Base-by-base conservation (phyloP, 2,888 invertebrate species). In the Synergus japonicus region DNA sequence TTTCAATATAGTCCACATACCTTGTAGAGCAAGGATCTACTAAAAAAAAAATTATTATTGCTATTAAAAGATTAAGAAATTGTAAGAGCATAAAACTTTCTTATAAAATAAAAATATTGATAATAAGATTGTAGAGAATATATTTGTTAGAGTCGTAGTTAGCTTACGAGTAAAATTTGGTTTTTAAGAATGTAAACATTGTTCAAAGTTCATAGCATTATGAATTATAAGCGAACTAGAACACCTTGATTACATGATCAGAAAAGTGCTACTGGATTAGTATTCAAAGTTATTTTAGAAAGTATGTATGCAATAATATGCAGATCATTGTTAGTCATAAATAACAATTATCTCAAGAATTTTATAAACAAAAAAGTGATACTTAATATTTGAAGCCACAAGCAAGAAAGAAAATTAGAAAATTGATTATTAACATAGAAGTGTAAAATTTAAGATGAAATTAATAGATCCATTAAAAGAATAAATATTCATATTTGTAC, bases 191-290 rank as follows among this genome's bases (percentile, higher is more conserved):
- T 8, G 54, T 54, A 7, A 54, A 54, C 54, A 54, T n/a, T 54
- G n/a, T n/a, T 54, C 54, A n/a, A 54, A 54, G 54, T 54, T 54
- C 54, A 65, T 41, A 41, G 10, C 3, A 65, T 41, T 41, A 41
- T n/a, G 13, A 41, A 37, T 65, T 41, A 65, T 65, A 41, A 37
- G 4, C 7, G 15, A 65, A n/a, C n/a, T 65, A 49, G 69, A 69
- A 49, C 49, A 69, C 69, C 69, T 69, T 49, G 69, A 69, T 69
- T 67, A 67, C 44, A 46, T 12, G 22, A 64, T 22, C 37, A 64
- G 37, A 41, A 64, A 22, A 13, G 46, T 69, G 49, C 13, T 69
- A 18, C 15, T 10, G 13, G 22, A 15, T 46, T 69, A 7, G 15
- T 13, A 46, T 22, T 49, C 7, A 15, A 69, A 69, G 22, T 22